Conservation (phyloP, 2,797 vertebrate genomes). For the Oryzias dopingdopingensis region DNA sequence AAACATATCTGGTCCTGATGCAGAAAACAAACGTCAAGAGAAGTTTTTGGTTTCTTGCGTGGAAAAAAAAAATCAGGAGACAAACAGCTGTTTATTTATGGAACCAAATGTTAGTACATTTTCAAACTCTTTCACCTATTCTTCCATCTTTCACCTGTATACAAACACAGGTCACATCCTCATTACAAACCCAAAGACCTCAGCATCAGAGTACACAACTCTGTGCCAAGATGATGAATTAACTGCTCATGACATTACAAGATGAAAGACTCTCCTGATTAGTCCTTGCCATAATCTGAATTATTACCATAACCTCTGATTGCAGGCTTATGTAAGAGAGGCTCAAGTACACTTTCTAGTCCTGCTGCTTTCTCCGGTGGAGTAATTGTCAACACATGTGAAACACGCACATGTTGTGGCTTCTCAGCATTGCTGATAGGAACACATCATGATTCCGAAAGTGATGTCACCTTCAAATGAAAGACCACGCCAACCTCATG, state of each 20-base stretch:
- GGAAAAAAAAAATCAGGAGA: constrained; percentile 25
- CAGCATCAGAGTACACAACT: constrained; percentile 23
- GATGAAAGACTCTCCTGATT: constrained; percentile 67
- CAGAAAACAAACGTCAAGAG: constrained; percentile 33
- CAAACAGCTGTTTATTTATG: constrained; percentile 35
- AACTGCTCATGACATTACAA: constrained; percentile 51
- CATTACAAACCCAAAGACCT: constrained; percentile 24
- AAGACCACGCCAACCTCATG: constrained; percentile 34
- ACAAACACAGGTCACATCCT: constrained; percentile 18
- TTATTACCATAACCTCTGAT: constrained; percentile 63
- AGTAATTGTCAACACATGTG: constrained; percentile 66
- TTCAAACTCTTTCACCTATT: constrained; percentile 19
- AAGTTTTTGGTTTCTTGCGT: constrained; percentile 28
- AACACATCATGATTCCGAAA: constrained; percentile 32
- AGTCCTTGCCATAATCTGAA: constrained; percentile 60
- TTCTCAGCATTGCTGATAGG: constrained; percentile 10
- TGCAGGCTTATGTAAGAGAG: constrained; percentile 64
- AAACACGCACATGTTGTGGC: constrained; percentile 30
- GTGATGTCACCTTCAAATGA: constrained; percentile 61
- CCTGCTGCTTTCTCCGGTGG: constrained; percentile 42
- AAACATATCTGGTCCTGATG: too few relatives aligned
- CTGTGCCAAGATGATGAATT: constrained; percentile 49
- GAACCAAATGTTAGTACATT: constrained; percentile 31
- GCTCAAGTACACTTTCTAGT: constrained; percentile 55
- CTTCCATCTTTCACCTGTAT: constrained; percentile 6